These are phyloP conservation scores for Sphaerophoria rueppellii DNA, from an alignment of 2,888 invertebrate genomes.

Conservation along the genomic window DNA sequence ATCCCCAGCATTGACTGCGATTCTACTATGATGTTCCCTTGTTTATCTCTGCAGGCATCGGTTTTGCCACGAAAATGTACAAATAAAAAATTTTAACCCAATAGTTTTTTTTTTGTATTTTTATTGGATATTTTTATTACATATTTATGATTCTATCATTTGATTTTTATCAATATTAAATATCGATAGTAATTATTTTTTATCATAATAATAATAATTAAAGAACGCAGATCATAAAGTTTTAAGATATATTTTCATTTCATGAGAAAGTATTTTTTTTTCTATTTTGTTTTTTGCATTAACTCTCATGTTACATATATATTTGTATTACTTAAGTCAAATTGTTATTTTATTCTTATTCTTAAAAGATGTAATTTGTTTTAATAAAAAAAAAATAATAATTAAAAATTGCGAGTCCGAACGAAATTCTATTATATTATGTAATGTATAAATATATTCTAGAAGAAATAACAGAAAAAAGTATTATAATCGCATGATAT, in stretches of 20 bases:
- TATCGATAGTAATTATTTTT: constrained; percentile 61
- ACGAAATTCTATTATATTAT: constrained; percentile 28
- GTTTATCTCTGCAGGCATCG: too few species aligned
- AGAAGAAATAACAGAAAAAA: constrained; percentile 25
- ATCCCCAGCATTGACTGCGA: too few species aligned
- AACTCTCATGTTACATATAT: constrained; percentile 26
- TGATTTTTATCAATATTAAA: constrained; percentile 67
- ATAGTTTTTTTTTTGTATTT: constrained; percentile 24
- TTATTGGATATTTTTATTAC: constrained; percentile 64
- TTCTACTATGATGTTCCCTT: too few species aligned
- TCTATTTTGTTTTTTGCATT: constrained; percentile 4
- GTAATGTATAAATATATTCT: not conserved
- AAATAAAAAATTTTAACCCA: constrained; percentile 20
- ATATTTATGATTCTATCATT: constrained; percentile 31
- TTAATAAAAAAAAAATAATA: constrained; percentile 26
- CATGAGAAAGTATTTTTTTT: constrained; percentile 54
- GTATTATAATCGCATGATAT: constrained; percentile 39
- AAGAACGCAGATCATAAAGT: constrained; percentile 67
- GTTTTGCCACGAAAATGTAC: too few species aligned
- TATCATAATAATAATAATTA: constrained; percentile 37
- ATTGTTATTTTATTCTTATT: constrained; percentile 38
- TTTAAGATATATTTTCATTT: constrained; percentile 30
- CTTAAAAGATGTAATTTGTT: constrained; percentile 21
- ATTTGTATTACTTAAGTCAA: constrained; percentile 38
- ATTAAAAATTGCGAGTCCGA: constrained; percentile 30